Base-by-base conservation (phyloP, 2,113 vertebrate species). In the Halcyon malimbica region DNA sequence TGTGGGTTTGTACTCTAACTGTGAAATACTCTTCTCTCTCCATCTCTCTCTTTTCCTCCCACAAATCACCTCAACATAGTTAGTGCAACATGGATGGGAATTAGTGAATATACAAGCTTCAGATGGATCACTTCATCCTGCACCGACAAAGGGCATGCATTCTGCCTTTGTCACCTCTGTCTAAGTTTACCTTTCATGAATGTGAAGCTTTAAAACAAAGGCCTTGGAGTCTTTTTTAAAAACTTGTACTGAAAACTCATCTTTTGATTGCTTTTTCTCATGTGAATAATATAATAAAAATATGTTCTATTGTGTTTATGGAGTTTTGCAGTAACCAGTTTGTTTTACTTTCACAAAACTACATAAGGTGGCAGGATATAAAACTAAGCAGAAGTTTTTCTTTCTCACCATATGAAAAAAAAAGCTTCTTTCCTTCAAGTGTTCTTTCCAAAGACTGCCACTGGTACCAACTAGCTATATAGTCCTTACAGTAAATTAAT, bases 11-110 rank as follows among this genome's bases (percentile, higher is more conserved):
- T 37, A 29, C 11, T 79, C 53, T 37, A 75, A 31, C 35, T 83
- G 20, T 76, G 41, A 83, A 76, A 53, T 76, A 39, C 21, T 26
- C 6, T 46, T 0, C 16, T 5, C n/a, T 3, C 10, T n/a, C 39
- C 35, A 13, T 68, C 11, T 33, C 17, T 5, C 6, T 6, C 5
- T n/a, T 26, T 24, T 13, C 6, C 0, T 6, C 26, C 25, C 31
- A 3, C 3, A 37, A 25, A 77, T 53, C 37, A 64, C 28, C 42
- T 64, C 42, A 76, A 16, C 20, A 7, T 44, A 23, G 7, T 60
- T 56, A 53, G n/a, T 48, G 37, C 67, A 53, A 19, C 8, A 3
- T 54, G 46, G 9, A 62, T 42, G 24, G 18, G 14, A 42, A 33
- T 11, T 29, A 75, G 33, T 31, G 53, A 62, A 23, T 9, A 41